Evolutionary conservation across 2,888 invertebrate genomes (phyloP).

Genomic region (Agrotis segetum): DNA sequence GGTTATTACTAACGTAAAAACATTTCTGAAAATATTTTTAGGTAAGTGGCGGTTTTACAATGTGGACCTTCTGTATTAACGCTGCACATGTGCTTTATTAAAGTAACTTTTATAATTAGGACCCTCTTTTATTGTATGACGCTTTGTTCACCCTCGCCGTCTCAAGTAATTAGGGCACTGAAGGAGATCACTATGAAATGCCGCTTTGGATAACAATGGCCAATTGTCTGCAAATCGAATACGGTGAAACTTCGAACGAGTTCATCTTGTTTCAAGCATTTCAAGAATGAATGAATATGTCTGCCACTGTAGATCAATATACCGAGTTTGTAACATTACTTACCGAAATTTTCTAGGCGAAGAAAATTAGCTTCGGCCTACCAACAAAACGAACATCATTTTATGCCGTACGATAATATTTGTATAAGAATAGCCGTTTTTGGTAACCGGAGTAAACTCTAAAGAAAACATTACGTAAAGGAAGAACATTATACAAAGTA

Average conservation of each 20-base stretch:
- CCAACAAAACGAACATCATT: neutral
- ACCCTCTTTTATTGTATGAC: constrained; percentile 44
- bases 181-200: constrained; percentile 45
- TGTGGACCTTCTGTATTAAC: constrained; percentile 33
- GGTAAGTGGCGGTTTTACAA: neutral
- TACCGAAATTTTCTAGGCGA: neutral
- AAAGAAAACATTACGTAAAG: constrained; percentile 13
- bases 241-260: constrained; percentile 4
- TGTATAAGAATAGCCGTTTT: constrained; percentile 13
- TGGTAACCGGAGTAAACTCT: constrained; percentile 1
- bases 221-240: constrained; percentile 32
- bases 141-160: constrained; percentile 37
- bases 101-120: constrained; percentile 56
- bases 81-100: constrained; percentile 17
- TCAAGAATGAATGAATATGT: neutral
- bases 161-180: constrained; percentile 46
- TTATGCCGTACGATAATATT: constrained; percentile 7
- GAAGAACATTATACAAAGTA: constrained; percentile 3
- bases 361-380: neutral
- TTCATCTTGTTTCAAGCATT: constrained; percentile 10
- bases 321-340: neutral
- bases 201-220: constrained; percentile 36
- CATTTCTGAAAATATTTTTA: neutral
- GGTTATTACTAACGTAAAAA: neutral
- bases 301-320: neutral